A percentile compares a stretch with the other conserved stretches of the same genome.
Conservation (phyloP, 2,113 vertebrate genomes). For the Lophius piscatorius region DNA sequence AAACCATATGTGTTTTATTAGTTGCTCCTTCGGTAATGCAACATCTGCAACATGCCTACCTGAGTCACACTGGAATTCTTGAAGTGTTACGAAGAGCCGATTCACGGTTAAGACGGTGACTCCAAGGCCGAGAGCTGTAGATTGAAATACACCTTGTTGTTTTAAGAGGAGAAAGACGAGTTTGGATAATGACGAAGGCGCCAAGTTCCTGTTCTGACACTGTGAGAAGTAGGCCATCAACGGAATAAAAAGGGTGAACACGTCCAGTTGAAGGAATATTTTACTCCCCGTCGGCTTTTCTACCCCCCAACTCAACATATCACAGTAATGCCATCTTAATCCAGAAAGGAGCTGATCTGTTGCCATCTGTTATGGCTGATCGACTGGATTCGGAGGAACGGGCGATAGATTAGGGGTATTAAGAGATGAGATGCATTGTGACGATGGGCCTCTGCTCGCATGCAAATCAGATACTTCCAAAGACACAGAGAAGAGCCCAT, state of each 20-base stretch:
- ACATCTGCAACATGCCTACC: not conserved
- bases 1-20: slow-evolving; percentile 10
- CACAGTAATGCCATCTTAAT: slow-evolving; percentile 57
- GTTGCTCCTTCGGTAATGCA: not conserved
- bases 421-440: slow-evolving; percentile 50
- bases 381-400: slow-evolving; percentile 22
- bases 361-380: slow-evolving; percentile 64
- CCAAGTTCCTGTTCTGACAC: slow-evolving; percentile 3
- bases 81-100: too few species aligned
- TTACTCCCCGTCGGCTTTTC: slow-evolving; percentile 24
- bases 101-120: not conserved
- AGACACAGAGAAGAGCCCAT: too few species aligned
- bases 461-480: slow-evolving; percentile 56
- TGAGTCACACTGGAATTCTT: too few species aligned
- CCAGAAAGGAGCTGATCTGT: slow-evolving; percentile 33
- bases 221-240: slow-evolving; percentile 24
- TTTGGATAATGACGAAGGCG: not conserved
- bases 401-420: slow-evolving; percentile 62
- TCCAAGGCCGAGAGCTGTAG: not conserved
- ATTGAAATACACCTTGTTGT: too few species aligned
- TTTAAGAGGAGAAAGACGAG: slow-evolving; percentile 5
- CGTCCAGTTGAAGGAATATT: slow-evolving; percentile 23
- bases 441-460: slow-evolving; percentile 25
- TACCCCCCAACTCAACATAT: slow-evolving; percentile 39
- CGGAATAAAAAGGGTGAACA: slow-evolving; percentile 30